Percentiles rank a stretch among this genome's conserved stretches.
These are phyloP conservation scores for Timandra comae DNA, from an alignment of 2,888 invertebrate genomes.

Conservation along the genomic window DNA sequence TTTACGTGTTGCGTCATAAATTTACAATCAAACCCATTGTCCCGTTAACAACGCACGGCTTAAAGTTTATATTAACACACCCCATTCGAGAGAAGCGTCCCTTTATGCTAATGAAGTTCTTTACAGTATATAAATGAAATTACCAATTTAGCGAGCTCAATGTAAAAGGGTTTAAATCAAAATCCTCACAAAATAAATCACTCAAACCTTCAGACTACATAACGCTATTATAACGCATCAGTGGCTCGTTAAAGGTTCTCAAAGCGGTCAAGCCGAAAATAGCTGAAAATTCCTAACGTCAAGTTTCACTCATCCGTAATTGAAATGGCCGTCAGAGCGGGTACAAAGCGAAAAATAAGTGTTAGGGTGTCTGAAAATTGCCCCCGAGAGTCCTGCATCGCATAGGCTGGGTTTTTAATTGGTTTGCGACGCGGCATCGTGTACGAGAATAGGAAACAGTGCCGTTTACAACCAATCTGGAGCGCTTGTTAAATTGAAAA, in stretches of 20 bases:
- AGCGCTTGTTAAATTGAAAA: too few species aligned
- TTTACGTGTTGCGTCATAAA: too few species aligned
- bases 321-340: constrained; percentile 34
- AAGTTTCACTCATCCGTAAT: constrained; percentile 41
- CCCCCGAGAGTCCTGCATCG: constrained; percentile 26
- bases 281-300: constrained; percentile 43
- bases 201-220: constrained; percentile 12
- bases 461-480: constrained; percentile 6
- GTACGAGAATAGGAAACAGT: neutral
- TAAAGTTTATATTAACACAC: too few species aligned
- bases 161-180: constrained; percentile 12
- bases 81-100: too few species aligned
- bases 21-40: too few species aligned
- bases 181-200: constrained; percentile 22
- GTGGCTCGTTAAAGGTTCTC: constrained; percentile 34
- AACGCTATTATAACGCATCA: constrained; percentile 32
- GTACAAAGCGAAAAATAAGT: constrained; percentile 39
- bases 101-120: too few species aligned
- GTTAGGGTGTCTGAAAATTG: constrained; percentile 40
- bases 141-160: too few species aligned
- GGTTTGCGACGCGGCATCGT: constrained; percentile 20
- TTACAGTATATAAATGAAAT: too few species aligned
- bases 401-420: constrained; percentile 36
- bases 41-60: too few species aligned
- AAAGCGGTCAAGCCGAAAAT: constrained; percentile 46